phyloP scores from a whole-genome alignment of 2,888 invertebrate genomes.

The Vanessa cardui region DNA sequence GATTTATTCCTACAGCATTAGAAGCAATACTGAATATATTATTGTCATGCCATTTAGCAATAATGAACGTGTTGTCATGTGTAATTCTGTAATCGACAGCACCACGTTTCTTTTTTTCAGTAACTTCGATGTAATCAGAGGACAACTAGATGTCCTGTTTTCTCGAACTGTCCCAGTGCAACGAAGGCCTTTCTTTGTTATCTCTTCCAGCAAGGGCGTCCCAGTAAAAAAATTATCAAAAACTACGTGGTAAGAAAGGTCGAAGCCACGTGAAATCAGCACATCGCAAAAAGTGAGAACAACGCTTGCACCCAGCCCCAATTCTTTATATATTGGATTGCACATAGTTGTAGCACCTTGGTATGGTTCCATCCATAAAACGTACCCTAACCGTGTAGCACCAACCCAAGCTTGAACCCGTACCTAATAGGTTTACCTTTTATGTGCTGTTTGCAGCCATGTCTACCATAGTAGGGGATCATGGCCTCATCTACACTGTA shows the following conservation, averaged over 20 bases:
- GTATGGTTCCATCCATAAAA: slow-evolving; percentile 42
- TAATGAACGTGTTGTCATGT: slow-evolving; percentile 37
- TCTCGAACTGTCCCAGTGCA: slow-evolving; percentile 42
- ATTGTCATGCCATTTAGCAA: too few relatives aligned
- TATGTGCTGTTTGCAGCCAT: slow-evolving; percentile 52
- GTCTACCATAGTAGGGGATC: slow-evolving; percentile 55
- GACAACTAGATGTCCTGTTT: slow-evolving; percentile 42
- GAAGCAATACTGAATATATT: too few relatives aligned
- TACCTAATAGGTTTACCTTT: slow-evolving; percentile 48
- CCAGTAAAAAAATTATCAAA: too few relatives aligned
- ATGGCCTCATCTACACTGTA: slow-evolving; percentile 54
- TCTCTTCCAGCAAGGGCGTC: slow-evolving; percentile 38
- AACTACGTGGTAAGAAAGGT: too few relatives aligned
- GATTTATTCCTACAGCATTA: too few relatives aligned
- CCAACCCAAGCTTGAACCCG: slow-evolving; percentile 45
- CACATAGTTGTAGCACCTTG: slow-evolving; percentile 42
- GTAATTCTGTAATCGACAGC: slow-evolving; percentile 42
- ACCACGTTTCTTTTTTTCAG: slow-evolving; percentile 43
- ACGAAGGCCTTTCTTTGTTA: slow-evolving; percentile 42
- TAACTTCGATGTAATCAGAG: slow-evolving; percentile 40
- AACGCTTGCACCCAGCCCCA: slow-evolving; percentile 40
- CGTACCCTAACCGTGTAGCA: slow-evolving; percentile 45
- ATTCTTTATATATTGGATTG: slow-evolving; percentile 42
- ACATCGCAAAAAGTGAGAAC: too few relatives aligned
- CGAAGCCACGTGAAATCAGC: too few relatives aligned